Percentiles rank a stretch among this genome's conserved stretches.
phyloP scores from a whole-genome alignment of 2,113 vertebrate genomes.

The Gnathonemus longibarbis region DNA sequence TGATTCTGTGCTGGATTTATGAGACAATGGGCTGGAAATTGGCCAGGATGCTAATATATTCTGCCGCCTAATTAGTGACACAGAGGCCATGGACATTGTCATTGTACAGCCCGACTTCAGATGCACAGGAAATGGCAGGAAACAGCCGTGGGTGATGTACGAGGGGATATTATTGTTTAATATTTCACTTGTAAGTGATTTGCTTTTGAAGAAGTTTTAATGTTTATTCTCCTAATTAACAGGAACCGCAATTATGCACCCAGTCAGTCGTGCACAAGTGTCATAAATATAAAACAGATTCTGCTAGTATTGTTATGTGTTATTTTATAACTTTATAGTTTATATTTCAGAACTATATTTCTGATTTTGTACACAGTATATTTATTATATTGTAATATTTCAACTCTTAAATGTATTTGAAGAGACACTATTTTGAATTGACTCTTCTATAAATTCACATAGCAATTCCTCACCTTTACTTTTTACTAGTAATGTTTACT shows the following conservation, averaged over 20 bases:
- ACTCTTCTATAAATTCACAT: background rate
- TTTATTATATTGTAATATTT: background rate
- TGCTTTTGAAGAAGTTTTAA: background rate
- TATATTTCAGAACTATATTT: background rate
- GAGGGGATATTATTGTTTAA: background rate
- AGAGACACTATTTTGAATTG: background rate
- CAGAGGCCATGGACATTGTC: background rate
- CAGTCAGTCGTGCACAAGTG: background rate
- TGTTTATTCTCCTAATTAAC: background rate
- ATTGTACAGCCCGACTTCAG: background rate
- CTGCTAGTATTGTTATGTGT: background rate
- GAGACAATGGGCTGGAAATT: background rate
- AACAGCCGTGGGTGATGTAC: background rate
- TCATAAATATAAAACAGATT: background rate
- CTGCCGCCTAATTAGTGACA: background rate
- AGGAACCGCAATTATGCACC: background rate
- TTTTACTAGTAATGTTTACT: background rate
- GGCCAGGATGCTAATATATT: background rate
- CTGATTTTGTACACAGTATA: background rate
- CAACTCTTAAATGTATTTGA: background rate
- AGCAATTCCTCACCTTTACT: background rate
- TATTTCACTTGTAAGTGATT: background rate
- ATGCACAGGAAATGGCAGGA: background rate
- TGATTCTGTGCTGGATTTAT: background rate
- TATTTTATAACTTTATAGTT: background rate